A percentile compares a stretch with the other conserved stretches of the same genome.
Evolutionary conservation across 92 coral and sea anemone genomes (phyloP).

Genomic region (Parazoanthus swiftii): DNA sequence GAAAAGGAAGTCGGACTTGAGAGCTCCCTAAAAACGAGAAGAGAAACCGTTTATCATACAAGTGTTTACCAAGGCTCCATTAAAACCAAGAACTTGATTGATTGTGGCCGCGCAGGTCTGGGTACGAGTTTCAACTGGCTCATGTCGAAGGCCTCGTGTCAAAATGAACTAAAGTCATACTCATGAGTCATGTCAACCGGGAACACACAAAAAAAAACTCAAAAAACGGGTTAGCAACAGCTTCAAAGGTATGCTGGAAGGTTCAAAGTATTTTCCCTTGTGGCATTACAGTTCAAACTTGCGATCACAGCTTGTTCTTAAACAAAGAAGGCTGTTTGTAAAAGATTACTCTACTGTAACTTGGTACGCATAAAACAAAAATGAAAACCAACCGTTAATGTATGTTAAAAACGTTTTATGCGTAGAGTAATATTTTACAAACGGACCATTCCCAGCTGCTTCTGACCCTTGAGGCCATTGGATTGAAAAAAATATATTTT

Average conservation of each 20-base stretch:
- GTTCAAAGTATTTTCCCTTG: neutral
- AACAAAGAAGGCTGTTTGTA: neutral
- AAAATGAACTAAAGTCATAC: neutral
- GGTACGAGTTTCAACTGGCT: neutral
- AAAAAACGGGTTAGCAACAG: too few species aligned
- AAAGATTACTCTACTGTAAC: neutral
- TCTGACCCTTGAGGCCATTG: too few species aligned
- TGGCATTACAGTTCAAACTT: too few species aligned
- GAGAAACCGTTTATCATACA: neutral
- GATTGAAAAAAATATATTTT: too few species aligned
- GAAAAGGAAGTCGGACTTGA: constrained; percentile 72
- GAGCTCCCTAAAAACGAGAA: constrained; percentile 52
- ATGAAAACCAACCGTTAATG: too few species aligned
- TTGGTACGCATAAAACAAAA: too few species aligned
- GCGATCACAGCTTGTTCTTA: too few species aligned
- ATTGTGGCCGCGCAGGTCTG: neutral
- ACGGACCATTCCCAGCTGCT: too few species aligned
- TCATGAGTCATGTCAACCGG: neutral
- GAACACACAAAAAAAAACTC: too few species aligned
- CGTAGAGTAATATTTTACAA: too few species aligned
- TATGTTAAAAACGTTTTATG: too few species aligned
- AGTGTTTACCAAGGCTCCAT: neutral
- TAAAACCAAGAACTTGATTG: neutral
- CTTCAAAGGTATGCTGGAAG: neutral
- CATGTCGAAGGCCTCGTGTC: neutral